Evolutionary conservation across 2,797 vertebrate genomes (phyloP).

Genomic region (Miichthys miiuy): DNA sequence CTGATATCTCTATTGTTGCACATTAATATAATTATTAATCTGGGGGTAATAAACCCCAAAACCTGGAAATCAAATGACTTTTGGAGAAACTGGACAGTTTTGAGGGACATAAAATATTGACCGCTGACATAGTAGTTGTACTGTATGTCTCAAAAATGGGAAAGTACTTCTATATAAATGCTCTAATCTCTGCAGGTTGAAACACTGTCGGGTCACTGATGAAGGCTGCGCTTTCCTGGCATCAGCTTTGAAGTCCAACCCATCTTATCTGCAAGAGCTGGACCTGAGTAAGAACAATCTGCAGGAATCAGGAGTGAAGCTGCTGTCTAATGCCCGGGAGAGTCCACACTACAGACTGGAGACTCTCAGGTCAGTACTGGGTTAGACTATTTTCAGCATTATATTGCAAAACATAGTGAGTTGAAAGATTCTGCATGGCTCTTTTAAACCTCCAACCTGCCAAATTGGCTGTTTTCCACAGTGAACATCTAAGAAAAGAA

Average conservation of each 20-base stretch:
- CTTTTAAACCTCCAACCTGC: neutral
- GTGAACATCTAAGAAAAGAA: neutral
- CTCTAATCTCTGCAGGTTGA: conserved; percentile 30
- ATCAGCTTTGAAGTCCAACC: conserved; percentile 20
- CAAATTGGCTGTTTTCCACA: neutral
- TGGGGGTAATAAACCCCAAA: neutral
- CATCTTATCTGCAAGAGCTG: conserved; percentile 28
- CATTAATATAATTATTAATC: neutral
- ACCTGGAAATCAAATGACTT: neutral
- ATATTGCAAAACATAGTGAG: neutral
- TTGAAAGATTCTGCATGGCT: neutral
- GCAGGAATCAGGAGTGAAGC: conserved; percentile 6
- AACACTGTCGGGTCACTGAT: conserved; percentile 3
- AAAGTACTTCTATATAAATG: neutral
- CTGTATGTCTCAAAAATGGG: neutral
- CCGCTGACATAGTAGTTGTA: neutral
- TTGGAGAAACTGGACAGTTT: neutral
- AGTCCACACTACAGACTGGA: conserved; percentile 17
- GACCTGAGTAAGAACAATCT: conserved; percentile 34
- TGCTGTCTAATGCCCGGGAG: neutral
- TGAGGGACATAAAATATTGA: neutral
- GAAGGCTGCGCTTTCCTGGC: conserved; percentile 24
- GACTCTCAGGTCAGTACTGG: conserved; percentile 26
- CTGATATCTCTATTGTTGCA: neutral
- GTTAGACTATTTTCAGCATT: neutral